Percentiles rank a stretch among this genome's conserved stretches.
These are phyloP conservation scores for Rhopalosiphum maidis DNA, from an alignment of 1,140 invertebrate species.

Conservation along the genomic window DNA sequence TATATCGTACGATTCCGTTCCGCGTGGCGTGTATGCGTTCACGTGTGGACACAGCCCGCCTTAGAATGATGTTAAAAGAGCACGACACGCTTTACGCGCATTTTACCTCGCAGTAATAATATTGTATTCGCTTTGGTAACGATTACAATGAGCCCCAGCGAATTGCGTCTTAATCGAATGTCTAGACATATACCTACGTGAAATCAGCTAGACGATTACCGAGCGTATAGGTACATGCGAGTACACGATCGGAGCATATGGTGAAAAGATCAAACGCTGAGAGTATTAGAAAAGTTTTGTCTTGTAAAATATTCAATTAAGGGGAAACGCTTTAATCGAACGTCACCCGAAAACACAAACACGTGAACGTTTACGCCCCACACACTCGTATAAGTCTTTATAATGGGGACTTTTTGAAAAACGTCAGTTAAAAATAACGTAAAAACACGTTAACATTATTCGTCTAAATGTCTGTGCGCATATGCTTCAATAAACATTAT, in stretches of 20 bases:
- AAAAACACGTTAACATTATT: too few relatives aligned
- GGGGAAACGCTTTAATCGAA: neutral
- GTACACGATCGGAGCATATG: neutral
- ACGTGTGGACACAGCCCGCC: neutral
- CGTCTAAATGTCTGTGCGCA: too few relatives aligned
- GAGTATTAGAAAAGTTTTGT: neutral
- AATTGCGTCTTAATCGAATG: neutral
- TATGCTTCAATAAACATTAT: too few relatives aligned
- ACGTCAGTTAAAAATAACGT: too few relatives aligned
- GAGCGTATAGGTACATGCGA: neutral
- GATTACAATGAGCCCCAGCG: neutral
- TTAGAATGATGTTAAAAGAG: neutral
- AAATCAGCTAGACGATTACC: neutral
- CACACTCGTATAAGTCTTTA: neutral
- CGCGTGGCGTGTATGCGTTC: neutral
- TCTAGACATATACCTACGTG: neutral
- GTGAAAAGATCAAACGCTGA: neutral
- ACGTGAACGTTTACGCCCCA: too few relatives aligned
- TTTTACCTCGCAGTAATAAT: neutral
- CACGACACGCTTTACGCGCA: neutral
- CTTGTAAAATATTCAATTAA: neutral
- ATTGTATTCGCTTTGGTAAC: neutral
- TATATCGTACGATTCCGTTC: neutral
- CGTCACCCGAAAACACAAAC: neutral
- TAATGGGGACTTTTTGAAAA: too few relatives aligned